Base-by-base conservation (phyloP, 2,888 invertebrate genomes). In the Eledona agricola region DNA sequence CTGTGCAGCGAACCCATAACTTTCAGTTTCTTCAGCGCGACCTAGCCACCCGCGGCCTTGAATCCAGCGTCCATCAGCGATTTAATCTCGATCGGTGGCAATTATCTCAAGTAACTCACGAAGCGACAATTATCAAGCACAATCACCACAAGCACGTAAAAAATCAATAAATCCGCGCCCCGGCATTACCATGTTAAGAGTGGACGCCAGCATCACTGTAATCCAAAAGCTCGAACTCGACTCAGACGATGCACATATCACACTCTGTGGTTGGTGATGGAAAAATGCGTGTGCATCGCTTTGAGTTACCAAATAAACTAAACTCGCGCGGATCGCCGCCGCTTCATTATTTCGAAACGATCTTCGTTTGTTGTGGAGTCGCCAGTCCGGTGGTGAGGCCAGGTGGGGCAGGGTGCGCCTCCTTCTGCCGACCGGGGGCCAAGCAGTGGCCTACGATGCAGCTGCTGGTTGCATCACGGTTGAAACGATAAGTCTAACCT, bases 241-340 rank as follows among this genome's bases (percentile, higher is more conserved):
- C 7, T 40, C 28, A 42, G 45, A n/a, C 34, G 23, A 10, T 45
- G 23, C 25, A 25, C 45, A 45, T 34, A 34, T 22, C 25, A n/a
- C 45, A 45, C 45, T 32, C 34, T 32, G 32, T 17, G 25, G 19
- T 4, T 6, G 10, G 23, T 51, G 22, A 7, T 28, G 12, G 37
- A 67, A 69, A 67, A 72, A 66, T 69, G 67, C 70, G 72, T 74
- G 72, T 69, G 72, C 71, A 71, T 73, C 72, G 69, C 61, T 62
- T 67, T 66, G 59, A 69, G 70, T 69, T 71, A 68, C 70, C 72
- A 72, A 73, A 73, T 72, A 72, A 68, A 74, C 72, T 74, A 71
- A 73, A 62, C 69, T 66, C 64, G 59, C 64, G 63, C 64, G 57
- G 63, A 46, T 29, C 26, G 42, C 25, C 58, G 65, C 66, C 59